These are phyloP conservation scores for Apostichopus parvimensis DNA, from an alignment of 35 echinoderm and acorn worm genomes.

Conservation along the genomic window DNA sequence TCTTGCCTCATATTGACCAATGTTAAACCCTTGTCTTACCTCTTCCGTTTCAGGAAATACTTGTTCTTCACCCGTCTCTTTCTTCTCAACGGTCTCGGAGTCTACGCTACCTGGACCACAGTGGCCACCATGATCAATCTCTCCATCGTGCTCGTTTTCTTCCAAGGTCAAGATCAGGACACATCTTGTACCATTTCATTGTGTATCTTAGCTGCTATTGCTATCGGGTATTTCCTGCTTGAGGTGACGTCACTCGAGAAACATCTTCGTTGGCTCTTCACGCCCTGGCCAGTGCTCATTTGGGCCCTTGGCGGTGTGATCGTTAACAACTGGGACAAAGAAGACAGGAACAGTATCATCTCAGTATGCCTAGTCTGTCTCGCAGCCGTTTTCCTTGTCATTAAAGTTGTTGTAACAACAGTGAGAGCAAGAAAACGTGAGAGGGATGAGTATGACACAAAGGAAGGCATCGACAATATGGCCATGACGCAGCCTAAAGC, in stretches of 20 bases:
- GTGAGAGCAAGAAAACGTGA: not conserved
- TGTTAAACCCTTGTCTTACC: not conserved
- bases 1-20: too few relatives aligned
- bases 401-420: not conserved
- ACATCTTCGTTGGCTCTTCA: conserved; percentile 71
- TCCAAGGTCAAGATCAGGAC: conserved; percentile 27
- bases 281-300: conserved; percentile 66
- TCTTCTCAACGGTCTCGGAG: conserved; percentile 66
- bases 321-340: not conserved
- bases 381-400: not conserved
- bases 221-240: conserved; percentile 33
- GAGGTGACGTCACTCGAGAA: conserved; percentile 56
- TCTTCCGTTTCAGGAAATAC: conserved; percentile 51
- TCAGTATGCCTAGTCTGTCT: not conserved
- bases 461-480: conserved; percentile 3
- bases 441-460: not conserved
- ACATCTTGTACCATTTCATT: conserved; percentile 56
- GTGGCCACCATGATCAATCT: conserved; percentile 65
- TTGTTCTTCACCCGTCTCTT: conserved; percentile 45
- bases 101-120: conserved; percentile 76
- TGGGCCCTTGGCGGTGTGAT: conserved; percentile 1
- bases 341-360: conserved; percentile 22
- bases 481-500: not conserved
- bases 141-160: conserved; percentile 45
- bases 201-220: conserved; percentile 43